Evolutionary conservation across 2,888 invertebrate genomes (phyloP), one percentile per base, ranked within the genome.

Genomic region (Aricia artaxerxes): DNA sequence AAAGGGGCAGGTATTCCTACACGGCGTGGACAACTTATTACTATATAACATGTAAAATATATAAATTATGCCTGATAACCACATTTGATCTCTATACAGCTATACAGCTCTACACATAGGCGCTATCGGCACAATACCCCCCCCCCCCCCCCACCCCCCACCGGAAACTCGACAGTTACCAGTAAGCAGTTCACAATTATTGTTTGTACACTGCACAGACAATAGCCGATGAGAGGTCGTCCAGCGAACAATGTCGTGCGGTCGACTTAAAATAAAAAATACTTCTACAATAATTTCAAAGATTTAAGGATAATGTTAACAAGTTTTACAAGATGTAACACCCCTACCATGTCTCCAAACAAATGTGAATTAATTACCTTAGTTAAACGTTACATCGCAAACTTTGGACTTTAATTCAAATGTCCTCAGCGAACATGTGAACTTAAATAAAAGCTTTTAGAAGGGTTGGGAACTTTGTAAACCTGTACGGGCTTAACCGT

Each of bases 191-290:
- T 85, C 84, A 85, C 85, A 87, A 87, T 86, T n/a, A n/a, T 86
- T 84, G 79, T 82, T 82, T 89, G 89, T 88, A 88, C 89, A 84
- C 85, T 4, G 16, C 53, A 16, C 86, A 89, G 89, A 93, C 92
- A 92, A 93, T 89, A 84, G 88, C 88, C 88, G 88, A 92, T 91
- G 92, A 92, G 91, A 90, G 90, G 86, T 87, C 87, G 87, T 87
- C 88, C 84, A 86, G 87, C 87, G 86, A 89, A 92, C 92, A 92
- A 92, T 91, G 40, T 73, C 49, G 49, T 88, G 88, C 88, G 89
- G 91, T 89, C n/a, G n/a, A 49, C 49, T 2, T 9, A 49, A 49
- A 49, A 49, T 9, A 49, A 49, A 44, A 49, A 49, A 9, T 9
- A 49, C 2, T 2, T 49, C 2, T 2, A 49, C 49, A 49, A 3